Evolutionary conservation across 2,113 vertebrate species (phyloP), one percentile per base, ranked within the genome.

Genomic region (Cryptomyrus ogoouensis): DNA sequence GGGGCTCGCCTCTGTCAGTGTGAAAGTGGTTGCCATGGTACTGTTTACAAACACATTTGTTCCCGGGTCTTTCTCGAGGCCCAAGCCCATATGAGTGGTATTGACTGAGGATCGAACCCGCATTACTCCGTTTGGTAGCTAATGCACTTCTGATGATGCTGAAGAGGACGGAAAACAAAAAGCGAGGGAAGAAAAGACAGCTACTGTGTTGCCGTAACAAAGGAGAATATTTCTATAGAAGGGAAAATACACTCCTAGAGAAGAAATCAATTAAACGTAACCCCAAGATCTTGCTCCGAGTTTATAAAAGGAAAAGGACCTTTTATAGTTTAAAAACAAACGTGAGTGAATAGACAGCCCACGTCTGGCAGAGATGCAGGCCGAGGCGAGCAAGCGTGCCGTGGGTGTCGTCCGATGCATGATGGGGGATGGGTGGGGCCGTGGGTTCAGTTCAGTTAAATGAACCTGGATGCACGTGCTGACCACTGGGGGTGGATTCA

Each of bases 121-220:
- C 93, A 91, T 92, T 91, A 94, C 91, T 93, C 90, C 92, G 92
- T 93, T 93, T 93, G 91, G 91, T 93, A 93, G 92, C 93, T 94
- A 94, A 94, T 94, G 93, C 93, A 94, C 92, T 92, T 93, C 92
- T 90, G 91, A 92, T 92, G 91, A 90, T 88, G 89, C 90, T 88
- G 89, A 88, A 93, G 91, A 92, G 83, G 66, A 89, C 35, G 46
- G 87, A 91, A 89, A 89, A 89, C 86, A 90, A 77, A 88, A 70
- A 31, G 62, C n/a, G 62, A 31, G 62, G n/a, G 89, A 87, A 86
- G 44, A 85, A 87, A 90, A 89, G 50, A 42, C n/a, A n/a, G 90
- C 88, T n/a, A 53, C 88, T 85, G 46, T 87, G 56, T 84, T 90
- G 89, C 89, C n/a, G 53, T 53, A 21, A 58, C 49, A 83, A 88